These are phyloP conservation scores for Brenthis daphne DNA, from an alignment of 2,888 invertebrate species.

Conservation along the genomic window DNA sequence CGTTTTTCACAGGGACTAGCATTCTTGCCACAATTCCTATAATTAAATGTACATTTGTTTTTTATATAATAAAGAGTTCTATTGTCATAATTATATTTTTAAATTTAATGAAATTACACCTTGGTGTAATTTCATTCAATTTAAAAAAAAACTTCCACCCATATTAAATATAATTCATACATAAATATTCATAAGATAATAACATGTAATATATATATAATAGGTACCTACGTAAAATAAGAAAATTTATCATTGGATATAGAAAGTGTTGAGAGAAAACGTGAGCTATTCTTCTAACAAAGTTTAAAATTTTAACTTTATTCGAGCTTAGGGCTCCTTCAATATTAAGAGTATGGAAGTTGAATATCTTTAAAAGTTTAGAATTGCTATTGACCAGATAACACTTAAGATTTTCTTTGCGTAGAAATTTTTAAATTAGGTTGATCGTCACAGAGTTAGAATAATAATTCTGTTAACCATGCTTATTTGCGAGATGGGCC, in stretches of 20 bases:
- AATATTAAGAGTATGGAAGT: constrained; percentile 3
- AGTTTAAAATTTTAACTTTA: neutral
- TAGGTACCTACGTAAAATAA: neutral
- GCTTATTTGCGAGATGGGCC: too few relatives aligned
- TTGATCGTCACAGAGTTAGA: neutral
- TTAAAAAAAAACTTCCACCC: too few relatives aligned
- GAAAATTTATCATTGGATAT: neutral
- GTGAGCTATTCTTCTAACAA: neutral
- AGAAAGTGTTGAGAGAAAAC: neutral
- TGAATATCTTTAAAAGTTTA: constrained; percentile 12
- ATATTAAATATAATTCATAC: too few relatives aligned
- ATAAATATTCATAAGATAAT: too few relatives aligned
- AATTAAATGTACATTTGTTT: too few relatives aligned
- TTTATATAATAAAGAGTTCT: too few relatives aligned
- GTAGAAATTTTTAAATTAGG: constrained; percentile 9
- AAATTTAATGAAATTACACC: too few relatives aligned
- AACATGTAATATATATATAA: too few relatives aligned
- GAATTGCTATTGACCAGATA: constrained; percentile 13
- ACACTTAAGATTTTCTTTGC: constrained; percentile 3
- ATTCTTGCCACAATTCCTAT: too few relatives aligned
- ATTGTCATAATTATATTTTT: too few relatives aligned
- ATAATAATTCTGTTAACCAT: neutral
- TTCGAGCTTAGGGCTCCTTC: neutral
- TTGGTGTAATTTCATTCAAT: too few relatives aligned
- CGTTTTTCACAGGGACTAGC: too few relatives aligned